phyloP scores from a whole-genome alignment of 1,140 invertebrate genomes.

The Maniola jurtina region DNA sequence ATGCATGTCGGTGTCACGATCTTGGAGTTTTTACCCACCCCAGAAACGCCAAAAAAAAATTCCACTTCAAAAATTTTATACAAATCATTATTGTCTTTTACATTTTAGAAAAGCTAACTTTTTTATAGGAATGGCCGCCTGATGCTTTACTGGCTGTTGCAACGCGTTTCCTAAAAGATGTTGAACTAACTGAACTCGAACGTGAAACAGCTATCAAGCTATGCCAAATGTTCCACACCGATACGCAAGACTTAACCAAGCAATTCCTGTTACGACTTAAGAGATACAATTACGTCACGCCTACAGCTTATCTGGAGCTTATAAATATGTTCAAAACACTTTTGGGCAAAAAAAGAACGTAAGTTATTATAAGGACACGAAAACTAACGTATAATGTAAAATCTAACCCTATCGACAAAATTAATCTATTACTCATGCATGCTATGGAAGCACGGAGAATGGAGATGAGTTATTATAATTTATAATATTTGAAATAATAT shows the following conservation, averaged over 20 bases:
- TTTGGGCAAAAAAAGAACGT: slow-evolving; percentile 87
- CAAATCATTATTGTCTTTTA: background rate
- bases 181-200: slow-evolving; percentile 88
- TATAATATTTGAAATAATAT: background rate
- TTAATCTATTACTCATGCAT: too few relatives aligned
- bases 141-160: slow-evolving; percentile 96
- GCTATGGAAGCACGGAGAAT: too few relatives aligned
- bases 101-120: background rate
- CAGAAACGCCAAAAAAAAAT: too few relatives aligned
- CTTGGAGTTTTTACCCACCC: too few relatives aligned
- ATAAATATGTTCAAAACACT: slow-evolving; percentile 95
- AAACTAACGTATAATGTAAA: background rate
- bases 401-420: background rate
- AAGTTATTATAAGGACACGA: slow-evolving; percentile 48
- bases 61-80: too few relatives aligned
- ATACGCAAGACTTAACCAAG: slow-evolving; percentile 87
- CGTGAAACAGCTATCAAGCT: slow-evolving; percentile 87
- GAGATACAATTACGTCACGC: slow-evolving; percentile 94
- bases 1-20: too few relatives aligned
- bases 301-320: slow-evolving; percentile 95
- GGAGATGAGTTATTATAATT: too few relatives aligned
- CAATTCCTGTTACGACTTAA: slow-evolving; percentile 86
- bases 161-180: slow-evolving; percentile 90
- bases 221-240: slow-evolving; percentile 95
- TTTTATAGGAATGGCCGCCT: slow-evolving; percentile 90